Evolutionary conservation across 2,797 vertebrate species (phyloP), one percentile per base, ranked within the genome.

Genomic region (Fringilla coelebs): DNA sequence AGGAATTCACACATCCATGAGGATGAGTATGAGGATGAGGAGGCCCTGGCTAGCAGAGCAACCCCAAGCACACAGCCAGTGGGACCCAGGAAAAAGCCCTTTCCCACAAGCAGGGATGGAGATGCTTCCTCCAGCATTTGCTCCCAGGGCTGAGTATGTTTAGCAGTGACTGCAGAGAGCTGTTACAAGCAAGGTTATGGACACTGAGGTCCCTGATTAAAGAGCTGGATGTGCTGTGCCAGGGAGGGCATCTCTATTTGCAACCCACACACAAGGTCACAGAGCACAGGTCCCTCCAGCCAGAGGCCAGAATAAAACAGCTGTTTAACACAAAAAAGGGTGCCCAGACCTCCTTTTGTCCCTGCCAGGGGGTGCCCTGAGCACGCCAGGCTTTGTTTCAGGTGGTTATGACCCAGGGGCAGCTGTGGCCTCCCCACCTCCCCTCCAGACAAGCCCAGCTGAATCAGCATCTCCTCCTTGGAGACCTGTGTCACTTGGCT

Each of bases 61-160:
- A 63, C 18, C 24, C 45, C 7, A 28, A 79, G 38, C 71, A 67
- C 0, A 0, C 41, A 49, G 21, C 7, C 2, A 2, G 29, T 0
- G 0, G 81, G 52, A 38, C 7, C 2, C 1, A 10, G 32, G 28
- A 22, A 70, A 40, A 80, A 11, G 1, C 60, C 43, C 34, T 66
- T 79, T 73, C n/a, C 72, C 65, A 67, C 16, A 5, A 67, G 17
- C 10, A 25, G 36, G 48, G 43, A 36, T 34, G 51, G 73, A 88
- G n/a, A 60, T 2, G 4, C 32, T 28, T 76, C 43, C 40, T 34
- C 32, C 60, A 20, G 31, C 61, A 12, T 60, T 31, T 74, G 34
- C 26, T 94, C 34, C 81, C 57, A 49, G 45, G 32, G 36, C 19
- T 86, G 73, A 55, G 21, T 10, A 2, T 1, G 9, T 49, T 84